Conservation (phyloP, 2,888 invertebrate species). For the Polydrusus tereticollis region DNA sequence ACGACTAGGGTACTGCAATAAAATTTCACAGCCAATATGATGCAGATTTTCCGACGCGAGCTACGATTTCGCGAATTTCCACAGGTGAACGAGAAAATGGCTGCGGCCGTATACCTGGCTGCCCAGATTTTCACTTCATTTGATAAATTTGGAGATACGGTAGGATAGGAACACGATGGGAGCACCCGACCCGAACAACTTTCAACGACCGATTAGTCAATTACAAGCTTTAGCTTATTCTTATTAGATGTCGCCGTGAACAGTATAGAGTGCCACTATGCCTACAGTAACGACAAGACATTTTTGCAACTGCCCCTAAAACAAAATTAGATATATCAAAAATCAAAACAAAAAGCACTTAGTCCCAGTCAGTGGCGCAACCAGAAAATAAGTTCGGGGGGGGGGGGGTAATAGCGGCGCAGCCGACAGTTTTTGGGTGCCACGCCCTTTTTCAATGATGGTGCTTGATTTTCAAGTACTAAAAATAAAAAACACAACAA, state of each 20-base stretch:
- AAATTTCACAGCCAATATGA: neutral
- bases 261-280: neutral
- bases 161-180: constrained; percentile 31
- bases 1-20: constrained; percentile 12
- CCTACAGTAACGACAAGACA: no score
- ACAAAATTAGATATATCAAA: no score
- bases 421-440: no score
- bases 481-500: no score
- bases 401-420: no score
- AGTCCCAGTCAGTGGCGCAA: no score
- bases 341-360: no score
- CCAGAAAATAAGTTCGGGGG: no score
- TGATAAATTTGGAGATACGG: constrained; percentile 50
- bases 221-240: neutral
- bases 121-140: constrained; percentile 65
- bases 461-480: no score
- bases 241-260: constrained; percentile 12
- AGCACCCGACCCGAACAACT: constrained; percentile 31
- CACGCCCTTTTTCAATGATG: no score
- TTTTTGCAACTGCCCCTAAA: no score
- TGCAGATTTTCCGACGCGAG: constrained; percentile 11
- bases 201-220: constrained; percentile 40
- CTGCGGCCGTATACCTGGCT: constrained; percentile 60
- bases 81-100: constrained; percentile 63
- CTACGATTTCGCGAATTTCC: constrained; percentile 26